Conservation (phyloP, 2,797 vertebrate genomes). For the Eidolon dupreanum region DNA sequence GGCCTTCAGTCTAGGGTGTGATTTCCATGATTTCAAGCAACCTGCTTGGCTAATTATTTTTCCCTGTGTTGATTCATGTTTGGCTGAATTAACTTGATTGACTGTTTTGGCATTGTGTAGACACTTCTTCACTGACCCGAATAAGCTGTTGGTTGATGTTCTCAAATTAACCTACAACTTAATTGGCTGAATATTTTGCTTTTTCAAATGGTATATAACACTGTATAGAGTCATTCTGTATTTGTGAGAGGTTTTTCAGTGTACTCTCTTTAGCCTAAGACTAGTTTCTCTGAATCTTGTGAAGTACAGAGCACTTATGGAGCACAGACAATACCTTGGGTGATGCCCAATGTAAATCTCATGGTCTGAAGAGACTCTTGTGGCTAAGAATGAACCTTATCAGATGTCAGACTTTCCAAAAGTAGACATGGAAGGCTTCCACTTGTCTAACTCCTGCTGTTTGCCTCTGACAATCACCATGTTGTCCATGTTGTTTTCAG, state of each 20-base stretch:
- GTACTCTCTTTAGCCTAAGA: not conserved
- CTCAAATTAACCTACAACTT: not conserved
- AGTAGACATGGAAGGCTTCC: not conserved
- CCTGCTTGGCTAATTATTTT: conserved; percentile 12
- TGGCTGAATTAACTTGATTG: conserved; percentile 32
- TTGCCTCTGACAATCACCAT: not conserved
- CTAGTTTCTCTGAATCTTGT: not conserved
- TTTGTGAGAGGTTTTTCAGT: not conserved
- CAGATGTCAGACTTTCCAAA: conserved; percentile 44
- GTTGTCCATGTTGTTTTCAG: not conserved
- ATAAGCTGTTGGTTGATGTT: conserved; percentile 36
- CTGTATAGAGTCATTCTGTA: not conserved
- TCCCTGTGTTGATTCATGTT: not conserved
- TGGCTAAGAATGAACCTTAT: not conserved
- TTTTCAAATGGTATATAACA: conserved; percentile 22
- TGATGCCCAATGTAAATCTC: not conserved
- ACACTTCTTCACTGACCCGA: conserved; percentile 15
- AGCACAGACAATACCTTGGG: conserved; percentile 24
- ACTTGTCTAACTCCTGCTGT: conserved; percentile 27
- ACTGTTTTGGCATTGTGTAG: conserved; percentile 6
- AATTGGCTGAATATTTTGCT: conserved; percentile 8
- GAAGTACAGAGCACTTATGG: not conserved
- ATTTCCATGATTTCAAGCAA: conserved; percentile 18
- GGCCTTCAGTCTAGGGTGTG: not conserved
- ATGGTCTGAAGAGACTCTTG: not conserved